Evolutionary conservation across 2,888 invertebrate species (phyloP), one percentile per base, ranked within the genome.

Genomic region (Apodemia mormo): DNA sequence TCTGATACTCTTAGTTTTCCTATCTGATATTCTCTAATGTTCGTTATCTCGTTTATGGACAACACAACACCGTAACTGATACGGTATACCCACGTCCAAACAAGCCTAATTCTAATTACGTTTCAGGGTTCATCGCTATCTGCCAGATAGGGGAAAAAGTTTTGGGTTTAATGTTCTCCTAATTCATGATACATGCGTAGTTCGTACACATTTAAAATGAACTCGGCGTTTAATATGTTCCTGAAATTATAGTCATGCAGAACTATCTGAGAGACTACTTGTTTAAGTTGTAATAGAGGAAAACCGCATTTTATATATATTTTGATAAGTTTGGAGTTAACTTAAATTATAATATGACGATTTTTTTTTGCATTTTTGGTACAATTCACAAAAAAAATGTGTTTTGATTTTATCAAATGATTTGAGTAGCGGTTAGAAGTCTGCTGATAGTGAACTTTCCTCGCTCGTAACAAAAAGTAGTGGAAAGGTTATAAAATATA

Each of bases 101-200:
- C 64, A 33, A 14, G 14, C 37, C 64, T 37, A 33, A 14, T 64
- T 33, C 64, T 64, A 64, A 64, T 64, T 64, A 33, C 33, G 12
- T 64, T 64, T 64, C 33, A n/a, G 33, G 64, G 33, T 33, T 37
- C 33, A 61, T 61, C 14, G 64, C 64, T 64, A 64, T 64, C 64
- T 64, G 64, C 64, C 33, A 64, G 64, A 64, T 64, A 64, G 64
- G 61, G 33, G 64, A 64, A 64, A 64, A 64, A 64, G 64, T 64
- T 64, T 64, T 64, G 64, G 64, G 64, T 64, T 33, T 33, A 64
- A 64, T 64, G 64, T 64, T 64, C n/a, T 14, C 33, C n/a, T 33
- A 64, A 64, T 61, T 61, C 61, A 30, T 61, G 29, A 33, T 30
- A 61, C 61, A 61, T 30, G 56, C 30, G 58, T 30, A 61, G 29